Conservation (phyloP, 2,797 vertebrate species). For the Channa striata region DNA sequence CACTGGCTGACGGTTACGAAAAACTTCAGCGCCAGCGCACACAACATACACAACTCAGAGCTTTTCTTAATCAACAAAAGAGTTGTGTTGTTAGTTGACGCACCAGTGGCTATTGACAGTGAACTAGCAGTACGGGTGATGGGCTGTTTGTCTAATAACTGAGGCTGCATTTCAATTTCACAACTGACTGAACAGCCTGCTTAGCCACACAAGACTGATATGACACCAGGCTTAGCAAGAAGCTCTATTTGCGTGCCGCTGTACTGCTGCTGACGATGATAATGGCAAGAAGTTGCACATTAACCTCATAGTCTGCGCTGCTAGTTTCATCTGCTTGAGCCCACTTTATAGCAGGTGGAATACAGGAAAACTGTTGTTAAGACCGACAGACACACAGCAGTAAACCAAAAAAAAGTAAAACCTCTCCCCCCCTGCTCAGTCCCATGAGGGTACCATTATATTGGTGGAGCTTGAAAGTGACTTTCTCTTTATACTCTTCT, state of each 20-base stretch:
- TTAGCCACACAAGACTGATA: constrained; percentile 81
- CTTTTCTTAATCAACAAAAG: constrained; percentile 70
- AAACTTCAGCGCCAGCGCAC: neutral
- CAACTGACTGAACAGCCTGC: constrained; percentile 81
- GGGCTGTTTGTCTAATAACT: constrained; percentile 86
- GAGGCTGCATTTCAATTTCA: constrained; percentile 88
- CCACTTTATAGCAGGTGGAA: constrained; percentile 61
- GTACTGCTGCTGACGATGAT: constrained; percentile 31
- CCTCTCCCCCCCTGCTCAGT: constrained; percentile 48
- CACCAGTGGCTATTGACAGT: constrained; percentile 78
- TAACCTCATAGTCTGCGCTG: constrained; percentile 34
- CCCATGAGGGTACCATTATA: constrained; percentile 66
- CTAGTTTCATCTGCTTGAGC: constrained; percentile 45
- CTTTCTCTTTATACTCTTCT: constrained; percentile 69
- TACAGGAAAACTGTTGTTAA: constrained; percentile 11
- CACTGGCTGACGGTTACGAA: constrained; percentile 17
- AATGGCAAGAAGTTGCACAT: constrained; percentile 47
- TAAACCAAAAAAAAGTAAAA: constrained; percentile 6
- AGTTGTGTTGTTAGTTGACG: constrained; percentile 72
- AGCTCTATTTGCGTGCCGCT: constrained; percentile 43
- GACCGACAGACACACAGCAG: constrained; percentile 42
- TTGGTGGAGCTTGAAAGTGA: constrained; percentile 81
- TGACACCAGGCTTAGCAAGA: constrained; percentile 68
- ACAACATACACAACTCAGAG: constrained; percentile 15
- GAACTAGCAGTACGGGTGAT: constrained; percentile 72